Conservation (phyloP, 2,797 vertebrate genomes). For the Alfaro cultratus region DNA sequence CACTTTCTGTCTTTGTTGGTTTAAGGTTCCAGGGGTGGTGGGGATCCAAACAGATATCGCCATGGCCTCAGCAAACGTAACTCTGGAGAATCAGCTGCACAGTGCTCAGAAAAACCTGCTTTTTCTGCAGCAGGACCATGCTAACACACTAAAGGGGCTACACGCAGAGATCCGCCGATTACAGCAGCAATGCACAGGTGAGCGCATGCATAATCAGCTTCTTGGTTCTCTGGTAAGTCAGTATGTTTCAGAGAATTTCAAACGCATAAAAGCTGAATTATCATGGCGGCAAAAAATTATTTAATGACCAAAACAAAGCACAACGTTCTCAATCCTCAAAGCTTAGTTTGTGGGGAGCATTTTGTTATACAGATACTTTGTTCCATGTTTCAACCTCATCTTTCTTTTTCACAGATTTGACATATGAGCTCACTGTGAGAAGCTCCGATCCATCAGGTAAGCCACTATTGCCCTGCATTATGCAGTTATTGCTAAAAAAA, state of each 20-base stretch:
- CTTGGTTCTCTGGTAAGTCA: not conserved
- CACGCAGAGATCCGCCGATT: conserved; percentile 93
- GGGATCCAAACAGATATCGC: conserved; percentile 49
- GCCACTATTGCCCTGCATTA: conserved; percentile 23
- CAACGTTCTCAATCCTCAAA: not conserved
- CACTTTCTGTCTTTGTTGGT: conserved; percentile 20
- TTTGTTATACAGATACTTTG: conserved; percentile 20
- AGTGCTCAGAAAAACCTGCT: conserved; percentile 97
- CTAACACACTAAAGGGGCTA: conserved; percentile 91
- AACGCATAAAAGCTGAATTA: not conserved
- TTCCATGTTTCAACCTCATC: conserved; percentile 11
- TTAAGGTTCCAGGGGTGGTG: conserved; percentile 37
- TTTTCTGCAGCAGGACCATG: conserved; percentile 97
- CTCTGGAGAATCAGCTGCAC: conserved; percentile 96
- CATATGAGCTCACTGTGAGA: conserved; percentile 93
- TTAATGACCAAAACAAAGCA: not conserved
- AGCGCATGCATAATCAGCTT: not conserved
- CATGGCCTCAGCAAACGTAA: conserved; percentile 89
- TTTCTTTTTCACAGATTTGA: conserved; percentile 86
- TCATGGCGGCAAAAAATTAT: not conserved
- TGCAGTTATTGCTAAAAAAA: not conserved
- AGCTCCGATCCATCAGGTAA: conserved; percentile 93
- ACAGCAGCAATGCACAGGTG: conserved; percentile 97
- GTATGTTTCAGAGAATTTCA: not conserved
- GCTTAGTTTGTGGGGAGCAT: conserved; percentile 10